phyloP scores from a whole-genome alignment of 2,888 invertebrate genomes.

The Rhamphomyia laevipes region DNA sequence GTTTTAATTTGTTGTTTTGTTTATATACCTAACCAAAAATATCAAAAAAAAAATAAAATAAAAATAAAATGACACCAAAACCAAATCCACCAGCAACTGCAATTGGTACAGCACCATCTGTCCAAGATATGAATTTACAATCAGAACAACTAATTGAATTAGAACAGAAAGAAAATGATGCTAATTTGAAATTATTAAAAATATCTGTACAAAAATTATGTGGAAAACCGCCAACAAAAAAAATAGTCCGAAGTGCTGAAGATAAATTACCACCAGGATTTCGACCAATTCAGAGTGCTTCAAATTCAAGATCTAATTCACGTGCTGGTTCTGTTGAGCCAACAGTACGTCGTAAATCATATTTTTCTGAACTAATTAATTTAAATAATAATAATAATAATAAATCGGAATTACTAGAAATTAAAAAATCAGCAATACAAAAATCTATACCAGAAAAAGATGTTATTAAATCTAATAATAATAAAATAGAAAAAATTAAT shows the following conservation, averaged over 20 bases:
- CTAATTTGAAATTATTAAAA: slow-evolving; percentile 1
- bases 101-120: slow-evolving; percentile 12
- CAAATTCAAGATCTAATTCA: too few species aligned
- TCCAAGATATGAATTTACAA: slow-evolving; percentile 1
- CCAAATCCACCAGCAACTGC: slow-evolving; percentile 18
- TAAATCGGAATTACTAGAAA: slow-evolving; percentile 18
- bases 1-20: too few species aligned
- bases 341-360: slow-evolving; percentile 11
- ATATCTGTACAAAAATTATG: not conserved
- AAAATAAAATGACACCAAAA: slow-evolving; percentile 16
- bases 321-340: too few species aligned
- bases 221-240: not conserved
- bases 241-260: not conserved
- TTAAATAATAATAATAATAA: slow-evolving; percentile 2
- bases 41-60: too few species aligned
- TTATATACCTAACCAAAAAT: too few species aligned
- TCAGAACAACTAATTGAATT: slow-evolving; percentile 4
- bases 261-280: not conserved
- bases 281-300: not conserved
- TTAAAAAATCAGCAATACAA: slow-evolving; percentile 15
- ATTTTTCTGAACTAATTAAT: slow-evolving; percentile 10
- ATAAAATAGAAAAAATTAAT: too few species aligned
- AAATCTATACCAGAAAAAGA: too few species aligned
- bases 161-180: slow-evolving; percentile 6
- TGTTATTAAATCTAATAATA: too few species aligned